A percentile compares a stretch with the other conserved stretches of the same genome.
Conservation (phyloP, 2,888 invertebrate genomes). For the Ormyrus labotus region DNA sequence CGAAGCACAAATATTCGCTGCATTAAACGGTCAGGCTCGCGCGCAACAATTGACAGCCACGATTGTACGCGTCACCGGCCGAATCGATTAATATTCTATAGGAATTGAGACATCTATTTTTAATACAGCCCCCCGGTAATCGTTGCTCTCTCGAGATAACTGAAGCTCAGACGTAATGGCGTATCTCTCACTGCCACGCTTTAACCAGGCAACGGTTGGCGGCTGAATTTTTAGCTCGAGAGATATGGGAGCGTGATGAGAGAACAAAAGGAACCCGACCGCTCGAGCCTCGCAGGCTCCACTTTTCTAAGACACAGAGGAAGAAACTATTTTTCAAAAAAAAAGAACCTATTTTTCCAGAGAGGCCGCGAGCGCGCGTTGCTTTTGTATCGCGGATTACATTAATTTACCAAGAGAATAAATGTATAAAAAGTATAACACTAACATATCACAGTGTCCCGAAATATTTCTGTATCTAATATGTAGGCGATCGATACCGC, state of each 20-base stretch:
- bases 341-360: constrained; percentile 47
- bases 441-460: constrained; percentile 23
- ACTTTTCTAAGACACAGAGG: constrained; percentile 30
- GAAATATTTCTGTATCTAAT: background rate
- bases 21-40: background rate
- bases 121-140: constrained; percentile 33
- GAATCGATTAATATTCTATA: background rate
- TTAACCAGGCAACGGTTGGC: background rate
- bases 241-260: constrained; percentile 3
- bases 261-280: background rate
- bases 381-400: constrained; percentile 25
- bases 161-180: background rate
- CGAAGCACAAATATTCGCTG: background rate
- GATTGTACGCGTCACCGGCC: background rate
- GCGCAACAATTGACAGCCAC: background rate
- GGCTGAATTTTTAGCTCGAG: background rate
- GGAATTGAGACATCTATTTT: constrained; percentile 48
- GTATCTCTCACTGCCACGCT: constrained; percentile 45
- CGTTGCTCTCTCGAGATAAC: background rate
- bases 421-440: constrained; percentile 1
- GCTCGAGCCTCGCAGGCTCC: background rate
- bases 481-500: background rate
- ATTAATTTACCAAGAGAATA: background rate
- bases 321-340: constrained; percentile 52
- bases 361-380: constrained; percentile 2